Percentiles rank a stretch among this genome's conserved stretches.
Conservation (phyloP, 2,113 vertebrate genomes). For the Dicrurus megarhynchus region DNA sequence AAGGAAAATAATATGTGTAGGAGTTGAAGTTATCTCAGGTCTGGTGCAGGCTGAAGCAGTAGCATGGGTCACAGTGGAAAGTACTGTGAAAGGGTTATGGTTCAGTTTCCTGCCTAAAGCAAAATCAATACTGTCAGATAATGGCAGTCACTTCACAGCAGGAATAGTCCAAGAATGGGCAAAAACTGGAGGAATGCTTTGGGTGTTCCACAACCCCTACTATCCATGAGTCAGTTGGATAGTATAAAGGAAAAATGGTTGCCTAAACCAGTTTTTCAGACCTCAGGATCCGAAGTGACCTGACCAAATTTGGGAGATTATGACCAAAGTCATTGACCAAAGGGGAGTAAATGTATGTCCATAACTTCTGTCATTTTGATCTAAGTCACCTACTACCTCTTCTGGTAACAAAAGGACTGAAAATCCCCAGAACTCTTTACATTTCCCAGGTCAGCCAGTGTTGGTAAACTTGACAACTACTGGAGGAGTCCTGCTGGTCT, state of each 20-base stretch:
- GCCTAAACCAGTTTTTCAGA: not conserved
- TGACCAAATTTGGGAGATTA: not conserved
- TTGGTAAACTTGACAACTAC: not conserved
- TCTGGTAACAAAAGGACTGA: not conserved
- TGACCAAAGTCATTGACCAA: not conserved
- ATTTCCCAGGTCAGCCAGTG: not conserved
- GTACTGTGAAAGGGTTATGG: not conserved
- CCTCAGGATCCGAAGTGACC: not conserved
- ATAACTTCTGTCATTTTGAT: not conserved
- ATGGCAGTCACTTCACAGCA: not conserved
- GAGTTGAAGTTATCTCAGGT: not conserved
- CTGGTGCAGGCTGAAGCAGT: not conserved
- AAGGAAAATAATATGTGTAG: not conserved
- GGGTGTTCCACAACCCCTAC: not conserved
- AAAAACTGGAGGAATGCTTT: not conserved
- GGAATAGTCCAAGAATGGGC: not conserved
- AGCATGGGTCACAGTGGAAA: not conserved
- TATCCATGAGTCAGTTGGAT: not conserved
- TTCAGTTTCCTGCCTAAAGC: not conserved
- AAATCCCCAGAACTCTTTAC: not conserved
- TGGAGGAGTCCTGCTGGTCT: not conserved
- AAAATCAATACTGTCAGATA: not conserved
- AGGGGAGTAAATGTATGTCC: not conserved
- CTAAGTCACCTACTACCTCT: not conserved
- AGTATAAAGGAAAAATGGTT: not conserved